Evolutionary conservation across 2,797 vertebrate genomes (phyloP).

Genomic region (Pangasius krempfi): DNA sequence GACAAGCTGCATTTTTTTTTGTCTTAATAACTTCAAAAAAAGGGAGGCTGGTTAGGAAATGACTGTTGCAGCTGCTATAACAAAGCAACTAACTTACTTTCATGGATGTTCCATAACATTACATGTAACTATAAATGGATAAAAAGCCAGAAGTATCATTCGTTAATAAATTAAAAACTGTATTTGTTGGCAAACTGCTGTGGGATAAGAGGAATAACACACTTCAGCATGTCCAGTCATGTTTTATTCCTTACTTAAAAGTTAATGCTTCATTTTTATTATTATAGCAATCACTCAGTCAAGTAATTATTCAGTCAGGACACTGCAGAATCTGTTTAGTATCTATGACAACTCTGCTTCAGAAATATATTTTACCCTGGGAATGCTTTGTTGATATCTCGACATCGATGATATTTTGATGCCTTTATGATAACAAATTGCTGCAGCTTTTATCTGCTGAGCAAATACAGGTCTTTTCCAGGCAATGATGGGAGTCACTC

Average conservation of each 20-base stretch:
- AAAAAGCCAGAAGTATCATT: not conserved
- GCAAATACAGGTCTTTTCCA: conserved; percentile 41
- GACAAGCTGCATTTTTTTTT: not conserved
- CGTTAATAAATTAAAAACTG: not conserved
- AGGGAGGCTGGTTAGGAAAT: not conserved
- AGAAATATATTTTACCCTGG: not conserved
- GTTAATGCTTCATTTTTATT: not conserved
- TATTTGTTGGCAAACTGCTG: not conserved
- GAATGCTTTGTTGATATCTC: conserved; percentile 24
- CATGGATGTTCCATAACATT: not conserved
- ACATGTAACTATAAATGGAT: not conserved
- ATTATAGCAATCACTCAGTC: not conserved
- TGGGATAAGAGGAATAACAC: not conserved
- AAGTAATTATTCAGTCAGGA: not conserved
- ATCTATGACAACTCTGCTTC: not conserved
- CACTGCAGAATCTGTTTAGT: not conserved
- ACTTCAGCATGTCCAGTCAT: not conserved
- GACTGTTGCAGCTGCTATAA: not conserved
- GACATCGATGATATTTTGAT: conserved; percentile 15
- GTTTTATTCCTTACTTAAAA: not conserved
- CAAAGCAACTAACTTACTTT: not conserved
- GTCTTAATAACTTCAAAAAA: not conserved
- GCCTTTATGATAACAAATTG: conserved; percentile 24
- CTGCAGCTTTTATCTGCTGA: conserved; percentile 38
- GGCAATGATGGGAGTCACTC: conserved; percentile 45